Evolutionary conservation across 2,888 invertebrate genomes (phyloP).

Genomic region (Brachylomia viminalis): DNA sequence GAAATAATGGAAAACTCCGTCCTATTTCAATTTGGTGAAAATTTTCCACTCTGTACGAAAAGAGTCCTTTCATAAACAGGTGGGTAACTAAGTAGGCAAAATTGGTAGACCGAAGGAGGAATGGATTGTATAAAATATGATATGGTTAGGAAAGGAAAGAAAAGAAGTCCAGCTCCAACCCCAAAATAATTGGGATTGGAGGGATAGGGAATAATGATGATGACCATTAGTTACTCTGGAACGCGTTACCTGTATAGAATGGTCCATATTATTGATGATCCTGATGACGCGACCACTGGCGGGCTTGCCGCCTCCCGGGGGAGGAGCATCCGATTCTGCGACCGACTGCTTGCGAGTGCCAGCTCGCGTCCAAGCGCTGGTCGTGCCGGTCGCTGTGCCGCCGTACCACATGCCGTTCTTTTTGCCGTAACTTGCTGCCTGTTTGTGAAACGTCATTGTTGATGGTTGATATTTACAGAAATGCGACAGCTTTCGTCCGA

Average conservation of each 20-base stretch:
- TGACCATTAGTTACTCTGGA: too few species aligned
- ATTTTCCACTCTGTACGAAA: too few species aligned
- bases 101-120: too few species aligned
- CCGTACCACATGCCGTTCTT: conserved; percentile 97
- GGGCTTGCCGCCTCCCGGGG: conserved; percentile 93
- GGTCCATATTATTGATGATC: conserved; percentile 98
- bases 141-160: too few species aligned
- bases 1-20: too few species aligned
- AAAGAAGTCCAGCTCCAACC: too few species aligned
- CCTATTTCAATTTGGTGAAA: too few species aligned
- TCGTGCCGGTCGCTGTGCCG: conserved; percentile 88
- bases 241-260: conserved; percentile 94
- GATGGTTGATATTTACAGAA: neutral
- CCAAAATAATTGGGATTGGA: too few species aligned
- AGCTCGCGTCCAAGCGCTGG: conserved; percentile 93
- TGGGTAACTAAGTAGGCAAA: too few species aligned
- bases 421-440: conserved; percentile 97
- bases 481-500: neutral
- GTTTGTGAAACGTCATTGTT: conserved; percentile 48
- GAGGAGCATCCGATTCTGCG: conserved; percentile 94
- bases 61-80: too few species aligned
- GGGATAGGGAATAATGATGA: too few species aligned
- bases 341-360: conserved; percentile 95
- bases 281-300: conserved; percentile 96
- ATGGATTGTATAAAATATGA: too few species aligned